phyloP scores from a whole-genome alignment of 2,888 invertebrate genomes.

The Cyrtodaria siliqua region DNA sequence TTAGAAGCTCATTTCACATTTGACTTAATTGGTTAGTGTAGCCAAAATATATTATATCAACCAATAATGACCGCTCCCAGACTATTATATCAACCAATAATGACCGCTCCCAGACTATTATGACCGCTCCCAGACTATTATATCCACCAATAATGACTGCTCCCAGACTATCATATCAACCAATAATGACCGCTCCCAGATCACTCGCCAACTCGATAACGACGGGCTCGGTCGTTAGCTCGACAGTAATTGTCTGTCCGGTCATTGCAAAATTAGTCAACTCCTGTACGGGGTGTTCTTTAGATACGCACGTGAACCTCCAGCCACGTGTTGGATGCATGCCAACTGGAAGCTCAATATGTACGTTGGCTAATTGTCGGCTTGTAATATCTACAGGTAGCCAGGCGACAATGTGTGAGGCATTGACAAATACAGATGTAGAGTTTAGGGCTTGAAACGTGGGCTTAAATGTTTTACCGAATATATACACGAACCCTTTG shows the following conservation, averaged over 20 bases:
- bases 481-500: constrained; percentile 66
- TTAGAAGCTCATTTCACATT: too few species aligned
- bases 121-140: too few species aligned
- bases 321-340: neutral
- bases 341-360: constrained; percentile 12
- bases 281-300: neutral
- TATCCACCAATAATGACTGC: too few species aligned
- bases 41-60: too few species aligned
- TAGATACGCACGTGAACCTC: constrained; percentile 20
- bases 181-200: neutral
- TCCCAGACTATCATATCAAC: too few species aligned
- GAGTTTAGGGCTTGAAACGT: neutral
- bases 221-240: neutral
- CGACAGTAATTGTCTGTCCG: neutral
- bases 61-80: too few species aligned
- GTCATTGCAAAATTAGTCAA: neutral
- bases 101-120: too few species aligned
- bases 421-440: constrained; percentile 10
- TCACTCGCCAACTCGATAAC: constrained; percentile 5
- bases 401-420: constrained; percentile 72
- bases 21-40: too few species aligned
- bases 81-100: too few species aligned
- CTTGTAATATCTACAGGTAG: constrained; percentile 59
- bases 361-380: neutral
- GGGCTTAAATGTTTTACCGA: constrained; percentile 23